Evolutionary conservation across 2,888 invertebrate species (phyloP).

Genomic region (Drosophila nigricruria): DNA sequence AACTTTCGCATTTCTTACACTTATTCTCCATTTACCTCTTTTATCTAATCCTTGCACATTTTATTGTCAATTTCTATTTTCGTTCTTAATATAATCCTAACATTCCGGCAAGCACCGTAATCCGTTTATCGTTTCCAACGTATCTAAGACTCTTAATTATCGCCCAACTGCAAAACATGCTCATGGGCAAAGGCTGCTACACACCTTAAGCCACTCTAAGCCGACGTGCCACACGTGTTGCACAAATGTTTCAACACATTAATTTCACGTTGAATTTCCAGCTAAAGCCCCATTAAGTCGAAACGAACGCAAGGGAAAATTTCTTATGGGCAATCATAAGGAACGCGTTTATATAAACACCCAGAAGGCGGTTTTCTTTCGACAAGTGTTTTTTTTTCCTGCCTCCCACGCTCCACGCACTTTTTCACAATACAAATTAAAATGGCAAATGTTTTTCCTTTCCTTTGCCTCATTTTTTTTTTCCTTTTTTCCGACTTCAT

Average conservation of each 20-base stretch:
- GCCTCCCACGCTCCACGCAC: background rate
- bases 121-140: slow-evolving; percentile 25
- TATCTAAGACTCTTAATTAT: slow-evolving; percentile 37
- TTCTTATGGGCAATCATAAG: slow-evolving; percentile 44
- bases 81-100: background rate
- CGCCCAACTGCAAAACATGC: slow-evolving; percentile 8
- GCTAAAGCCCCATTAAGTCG: slow-evolving; percentile 46
- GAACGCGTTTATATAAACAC: slow-evolving; percentile 41
- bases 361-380: slow-evolving; percentile 38
- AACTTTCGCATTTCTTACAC: background rate
- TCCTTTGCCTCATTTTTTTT: background rate
- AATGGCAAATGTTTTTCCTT: slow-evolving; percentile 44
- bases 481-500: slow-evolving; percentile 21
- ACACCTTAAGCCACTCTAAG: slow-evolving; percentile 36
- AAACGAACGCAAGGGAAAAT: slow-evolving; percentile 32
- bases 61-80: slow-evolving; percentile 2
- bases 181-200: background rate
- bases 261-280: slow-evolving; percentile 35
- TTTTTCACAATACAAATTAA: slow-evolving; percentile 59
- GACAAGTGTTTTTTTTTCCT: slow-evolving; percentile 23
- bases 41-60: background rate
- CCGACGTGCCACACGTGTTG: slow-evolving; percentile 49
- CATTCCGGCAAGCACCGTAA: slow-evolving; percentile 19
- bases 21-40: background rate
- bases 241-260: slow-evolving; percentile 38